phyloP scores from a whole-genome alignment of 2,888 invertebrate species.

The Tipula confusa region DNA sequence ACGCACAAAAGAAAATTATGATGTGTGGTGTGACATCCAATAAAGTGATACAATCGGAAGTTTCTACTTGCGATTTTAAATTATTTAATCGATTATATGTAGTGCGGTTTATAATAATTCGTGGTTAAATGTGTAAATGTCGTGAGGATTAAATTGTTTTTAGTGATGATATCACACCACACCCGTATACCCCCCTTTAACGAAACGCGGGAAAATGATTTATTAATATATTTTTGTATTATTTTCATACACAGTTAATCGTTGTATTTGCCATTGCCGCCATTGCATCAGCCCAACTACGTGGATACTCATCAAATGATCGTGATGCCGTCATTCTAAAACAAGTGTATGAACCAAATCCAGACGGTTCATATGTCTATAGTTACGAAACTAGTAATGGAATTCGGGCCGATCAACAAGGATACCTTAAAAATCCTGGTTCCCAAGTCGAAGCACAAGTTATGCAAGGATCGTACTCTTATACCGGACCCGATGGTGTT shows the following conservation, averaged over 20 bases:
- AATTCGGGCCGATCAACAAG: constrained; percentile 59
- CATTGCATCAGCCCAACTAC: constrained; percentile 45
- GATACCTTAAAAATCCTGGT: constrained; percentile 58
- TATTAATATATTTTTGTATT: neutral
- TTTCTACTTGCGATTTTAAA: neutral
- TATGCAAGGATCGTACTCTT: constrained; percentile 56
- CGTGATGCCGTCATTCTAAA: constrained; percentile 52
- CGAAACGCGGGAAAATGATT: too few relatives aligned
- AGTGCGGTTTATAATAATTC: neutral
- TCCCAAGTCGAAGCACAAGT: constrained; percentile 56
- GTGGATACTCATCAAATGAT: constrained; percentile 44
- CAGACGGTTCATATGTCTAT: constrained; percentile 53
- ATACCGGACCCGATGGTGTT: constrained; percentile 57
- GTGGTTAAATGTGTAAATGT: neutral
- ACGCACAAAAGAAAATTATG: neutral
- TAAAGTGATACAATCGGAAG: neutral
- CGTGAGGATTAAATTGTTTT: neutral
- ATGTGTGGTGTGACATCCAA: neutral
- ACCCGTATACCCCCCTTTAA: too few relatives aligned
- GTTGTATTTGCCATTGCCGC: constrained; percentile 42
- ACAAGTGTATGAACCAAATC: constrained; percentile 52
- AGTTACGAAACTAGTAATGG: constrained; percentile 64
- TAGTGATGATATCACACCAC: neutral
- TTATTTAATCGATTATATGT: neutral
- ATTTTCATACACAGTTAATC: constrained; percentile 44